These are phyloP conservation scores for Drosophila pseudotalamancana DNA, from an alignment of 2,888 invertebrate genomes.

Conservation along the genomic window DNA sequence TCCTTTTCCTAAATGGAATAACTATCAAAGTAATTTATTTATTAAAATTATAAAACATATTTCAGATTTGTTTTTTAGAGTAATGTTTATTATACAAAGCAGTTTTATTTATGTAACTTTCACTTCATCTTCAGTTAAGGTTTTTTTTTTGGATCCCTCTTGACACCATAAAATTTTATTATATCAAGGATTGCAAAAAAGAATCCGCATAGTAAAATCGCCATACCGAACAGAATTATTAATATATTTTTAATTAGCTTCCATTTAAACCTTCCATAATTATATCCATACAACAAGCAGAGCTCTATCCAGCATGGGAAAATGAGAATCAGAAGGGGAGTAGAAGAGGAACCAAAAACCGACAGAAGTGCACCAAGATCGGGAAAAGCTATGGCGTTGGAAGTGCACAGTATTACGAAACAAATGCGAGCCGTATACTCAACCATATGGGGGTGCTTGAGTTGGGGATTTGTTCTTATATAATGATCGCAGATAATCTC, in stretches of 20 bases:
- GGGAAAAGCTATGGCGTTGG: conserved; percentile 42
- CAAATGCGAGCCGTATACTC: conserved; percentile 30
- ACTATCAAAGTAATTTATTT: too few species aligned
- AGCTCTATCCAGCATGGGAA: conserved; percentile 50
- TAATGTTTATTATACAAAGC: too few species aligned
- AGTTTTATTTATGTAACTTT: too few species aligned
- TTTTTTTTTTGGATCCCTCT: background rate
- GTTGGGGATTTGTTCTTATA: background rate
- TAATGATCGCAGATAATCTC: conserved; percentile 91
- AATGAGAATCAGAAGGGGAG: conserved; percentile 53
- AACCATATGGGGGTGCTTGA: conserved; percentile 1
- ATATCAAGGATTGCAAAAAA: conserved; percentile 16
- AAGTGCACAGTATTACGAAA: conserved; percentile 26
- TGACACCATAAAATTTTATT: conserved; percentile 3
- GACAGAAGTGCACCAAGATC: conserved; percentile 45
- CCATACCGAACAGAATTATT: conserved; percentile 19
- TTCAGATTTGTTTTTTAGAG: too few species aligned
- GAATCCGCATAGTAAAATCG: conserved; percentile 22
- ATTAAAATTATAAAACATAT: too few species aligned
- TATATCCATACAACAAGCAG: conserved; percentile 36
- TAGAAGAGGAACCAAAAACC: conserved; percentile 44
- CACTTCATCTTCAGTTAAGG: too few species aligned
- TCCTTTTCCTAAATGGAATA: too few species aligned
- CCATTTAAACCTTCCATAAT: conserved; percentile 40
- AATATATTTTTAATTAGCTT: conserved; percentile 37